These are phyloP conservation scores for Poecilia latipinna DNA, from an alignment of 2,113 vertebrate genomes.

Conservation along the genomic window DNA sequence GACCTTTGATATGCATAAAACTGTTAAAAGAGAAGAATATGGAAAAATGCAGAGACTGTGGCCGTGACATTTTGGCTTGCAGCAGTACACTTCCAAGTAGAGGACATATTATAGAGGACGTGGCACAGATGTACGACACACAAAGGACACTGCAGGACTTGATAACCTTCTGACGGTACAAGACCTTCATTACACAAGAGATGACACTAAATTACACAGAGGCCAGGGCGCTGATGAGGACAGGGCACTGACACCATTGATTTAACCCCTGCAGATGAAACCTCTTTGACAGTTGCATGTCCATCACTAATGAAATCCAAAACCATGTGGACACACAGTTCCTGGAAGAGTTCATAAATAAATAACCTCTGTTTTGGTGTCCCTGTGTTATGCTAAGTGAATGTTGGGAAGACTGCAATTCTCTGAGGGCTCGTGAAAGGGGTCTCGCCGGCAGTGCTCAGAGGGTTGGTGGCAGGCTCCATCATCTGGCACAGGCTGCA, in stretches of 20 bases:
- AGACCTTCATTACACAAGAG: constrained; percentile 63
- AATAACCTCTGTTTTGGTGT: constrained; percentile 81
- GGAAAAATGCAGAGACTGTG: constrained; percentile 8
- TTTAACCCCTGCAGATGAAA: constrained; percentile 54
- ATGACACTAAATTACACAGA: constrained; percentile 55
- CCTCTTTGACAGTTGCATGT: constrained; percentile 55
- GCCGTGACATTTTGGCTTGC: constrained; percentile 18
- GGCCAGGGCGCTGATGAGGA: constrained; percentile 45
- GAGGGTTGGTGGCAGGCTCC: constrained; percentile 68
- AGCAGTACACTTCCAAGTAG: constrained; percentile 3
- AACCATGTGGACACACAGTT: constrained; percentile 63
- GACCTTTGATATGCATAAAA: neutral
- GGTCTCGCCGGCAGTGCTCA: constrained; percentile 58
- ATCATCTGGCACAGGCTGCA: constrained; percentile 66
- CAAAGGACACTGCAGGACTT: constrained; percentile 40
- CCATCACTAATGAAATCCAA: constrained; percentile 70
- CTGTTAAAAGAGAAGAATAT: neutral
- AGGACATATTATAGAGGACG: constrained; percentile 28
- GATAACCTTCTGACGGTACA: constrained; percentile 37
- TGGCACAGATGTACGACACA: constrained; percentile 43
- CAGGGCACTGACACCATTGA: constrained; percentile 54
- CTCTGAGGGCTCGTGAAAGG: constrained; percentile 62
- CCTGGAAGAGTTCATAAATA: constrained; percentile 82
- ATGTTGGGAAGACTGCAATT: constrained; percentile 72
- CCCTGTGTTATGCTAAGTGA: constrained; percentile 74